Evolutionary conservation across 2,797 vertebrate genomes (phyloP), one percentile per base, ranked within the genome.

Genomic region (Mionectes olivaceus): DNA sequence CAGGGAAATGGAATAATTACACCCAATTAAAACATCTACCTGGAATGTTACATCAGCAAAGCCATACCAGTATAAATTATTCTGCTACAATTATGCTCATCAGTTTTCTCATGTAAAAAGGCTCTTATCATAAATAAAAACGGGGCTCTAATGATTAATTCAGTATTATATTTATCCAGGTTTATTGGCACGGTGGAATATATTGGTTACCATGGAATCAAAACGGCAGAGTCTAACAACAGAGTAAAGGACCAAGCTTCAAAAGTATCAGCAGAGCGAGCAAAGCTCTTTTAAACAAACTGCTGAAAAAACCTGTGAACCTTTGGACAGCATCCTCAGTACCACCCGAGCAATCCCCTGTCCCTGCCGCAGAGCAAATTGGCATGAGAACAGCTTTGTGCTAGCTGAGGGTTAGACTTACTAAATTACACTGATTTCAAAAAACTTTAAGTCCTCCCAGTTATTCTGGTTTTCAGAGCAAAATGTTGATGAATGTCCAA

Each of bases 1-100:
- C 32, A 69, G 80, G 79, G 69, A 94, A 91, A 90, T 60, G 67
- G 67, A 88, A 92, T 90, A 95, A 93, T 96, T 89, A 79, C 24
- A 63, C 24, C 25, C 41, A 93, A 92, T 93, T 95, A 95, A 92
- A 86, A 73, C 52, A 76, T 46, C 55, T 94, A 91, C 74, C 76
- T 94, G 85, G 17, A 87, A 86, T 25, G 52, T 92, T 87, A 81
- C 59, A 92, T 52, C 47, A 69, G 63, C 73, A 94, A 93, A 92
- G 52, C 52, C 49, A 33, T 23, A 89, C 7, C 50, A 46, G 49
- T 35, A 89, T 76, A 68, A 92, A 83, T 78, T 50, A 77, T 77
- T 80, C 60, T 63, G 24, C 67, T 76, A 46, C 39, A 82, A 75
- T 93, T 89, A 93, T 10, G 24, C 32, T 89, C 46, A 89, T 90